phyloP scores from a whole-genome alignment of 2,797 vertebrate species.

The Characodon lateralis region DNA sequence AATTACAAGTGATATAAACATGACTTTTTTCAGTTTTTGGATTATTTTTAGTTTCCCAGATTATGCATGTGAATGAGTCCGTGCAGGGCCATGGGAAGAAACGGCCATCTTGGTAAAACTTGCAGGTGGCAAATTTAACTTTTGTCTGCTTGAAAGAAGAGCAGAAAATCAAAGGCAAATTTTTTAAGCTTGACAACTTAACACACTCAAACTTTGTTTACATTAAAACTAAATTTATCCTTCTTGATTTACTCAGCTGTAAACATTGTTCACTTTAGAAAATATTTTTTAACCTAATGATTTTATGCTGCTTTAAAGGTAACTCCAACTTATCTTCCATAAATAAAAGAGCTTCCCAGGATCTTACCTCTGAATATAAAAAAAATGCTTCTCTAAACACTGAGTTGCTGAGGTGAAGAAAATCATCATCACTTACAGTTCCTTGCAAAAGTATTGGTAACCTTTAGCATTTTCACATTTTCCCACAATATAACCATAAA shows the following conservation, averaged over 20 bases:
- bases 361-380: constrained; percentile 57
- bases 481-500: too few species aligned
- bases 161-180: constrained; percentile 24
- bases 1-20: constrained; percentile 65
- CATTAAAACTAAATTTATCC: constrained; percentile 33
- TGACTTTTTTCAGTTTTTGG: constrained; percentile 49
- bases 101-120: constrained; percentile 67
- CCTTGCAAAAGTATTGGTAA: too few species aligned
- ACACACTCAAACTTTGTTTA: constrained; percentile 26
- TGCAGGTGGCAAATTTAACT: constrained; percentile 63
- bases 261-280: constrained; percentile 46
- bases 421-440: too few species aligned
- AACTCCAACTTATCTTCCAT: constrained; percentile 34
- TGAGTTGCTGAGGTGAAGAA: too few species aligned
- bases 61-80: constrained; percentile 15
- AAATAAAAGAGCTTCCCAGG: constrained; percentile 76
- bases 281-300: constrained; percentile 34
- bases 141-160: constrained; percentile 33
- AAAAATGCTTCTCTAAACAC: too few species aligned
- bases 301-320: constrained; percentile 34
- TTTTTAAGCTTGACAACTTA: constrained; percentile 51
- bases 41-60: constrained; percentile 48
- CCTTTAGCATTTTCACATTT: too few species aligned
- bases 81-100: constrained; percentile 54
- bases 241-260: constrained; percentile 35